Evolutionary conservation across 2,797 vertebrate genomes (phyloP), one percentile per base, ranked within the genome.

Genomic region (Hippoglossus hippoglossus): DNA sequence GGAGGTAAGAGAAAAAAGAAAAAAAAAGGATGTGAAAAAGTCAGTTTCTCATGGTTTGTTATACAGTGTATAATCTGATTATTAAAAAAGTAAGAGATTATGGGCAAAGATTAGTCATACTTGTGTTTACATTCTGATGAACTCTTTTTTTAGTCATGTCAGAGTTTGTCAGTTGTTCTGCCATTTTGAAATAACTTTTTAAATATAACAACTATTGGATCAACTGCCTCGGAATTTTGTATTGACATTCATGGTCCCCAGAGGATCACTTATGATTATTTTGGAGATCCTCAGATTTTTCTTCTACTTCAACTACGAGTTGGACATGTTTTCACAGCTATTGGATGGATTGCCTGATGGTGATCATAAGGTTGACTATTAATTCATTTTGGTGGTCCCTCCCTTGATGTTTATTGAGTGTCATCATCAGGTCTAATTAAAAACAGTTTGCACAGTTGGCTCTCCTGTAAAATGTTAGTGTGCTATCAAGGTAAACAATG

Each of bases 41-140:
- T 59, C 55, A 34, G 24, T 86, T 81, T 82, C 75, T 73, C 67
- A 75, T 74, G 50, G 56, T 59, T 71, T 77, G 41, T 59, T 74
- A n/a, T 63, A 60, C 44, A 67, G 34, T 61, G 26, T 21, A 3
- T 71, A 63, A 39, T 60, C 10, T 77, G 44, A 65, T 75, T 67
- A 47, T 56, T 81, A 64, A 6, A 36, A 78, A 78, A 75, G 66
- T 34, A 77, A 28, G 13, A 34, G 55, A 65, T 34, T 56, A 66
- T 59, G n/a, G 49, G 68, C 44, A 79, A 75, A 78, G 54, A 57
- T 25, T 26, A 56, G 44, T 53, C 75, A 39, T 60, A 26, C 46
- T 62, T 52, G 6, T 22, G 16, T 44, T 25, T 59, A 1, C 4
- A 22, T 44, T 67, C 13, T 47, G 21, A 26, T 36, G 2, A 2